Evolutionary conservation across 23 tunicate species (phyloP).

Genomic region (Ascidia mentula): DNA sequence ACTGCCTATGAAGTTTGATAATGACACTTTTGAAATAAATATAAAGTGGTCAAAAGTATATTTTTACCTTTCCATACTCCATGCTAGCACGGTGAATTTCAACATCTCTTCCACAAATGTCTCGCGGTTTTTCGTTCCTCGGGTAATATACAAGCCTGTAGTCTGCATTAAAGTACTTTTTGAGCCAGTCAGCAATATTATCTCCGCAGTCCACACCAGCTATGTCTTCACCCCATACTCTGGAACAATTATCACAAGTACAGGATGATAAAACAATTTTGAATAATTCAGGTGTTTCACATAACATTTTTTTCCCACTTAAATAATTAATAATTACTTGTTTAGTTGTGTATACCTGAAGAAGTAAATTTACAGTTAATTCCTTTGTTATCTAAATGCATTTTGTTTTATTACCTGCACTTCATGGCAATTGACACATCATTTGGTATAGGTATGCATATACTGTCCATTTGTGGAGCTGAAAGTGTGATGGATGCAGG

Average conservation of each 20-base stretch:
- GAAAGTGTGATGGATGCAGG: background rate
- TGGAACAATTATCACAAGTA: background rate
- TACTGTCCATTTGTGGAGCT: slow-evolving; percentile 28
- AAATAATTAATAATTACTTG: too few species aligned
- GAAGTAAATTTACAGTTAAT: too few species aligned
- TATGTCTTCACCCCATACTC: slow-evolving; percentile 48
- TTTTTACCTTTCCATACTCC: background rate
- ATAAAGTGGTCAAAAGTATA: background rate
- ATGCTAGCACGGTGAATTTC: background rate
- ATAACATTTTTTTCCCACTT: too few species aligned
- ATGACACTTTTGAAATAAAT: too few species aligned
- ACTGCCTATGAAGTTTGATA: slow-evolving; percentile 6
- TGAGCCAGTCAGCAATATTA: slow-evolving; percentile 56
- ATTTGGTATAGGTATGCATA: slow-evolving; percentile 25
- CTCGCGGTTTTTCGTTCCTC: background rate
- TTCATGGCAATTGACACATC: slow-evolving; percentile 10
- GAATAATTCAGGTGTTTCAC: too few species aligned
- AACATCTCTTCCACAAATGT: background rate
- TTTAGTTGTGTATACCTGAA: too few species aligned
- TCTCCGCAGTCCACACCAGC: slow-evolving; percentile 71
- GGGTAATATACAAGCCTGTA: slow-evolving; percentile 40
- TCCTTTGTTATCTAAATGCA: too few species aligned
- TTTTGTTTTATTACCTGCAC: slow-evolving; percentile 27
- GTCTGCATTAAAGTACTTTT: background rate
- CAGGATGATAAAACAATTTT: background rate